Evolutionary conservation across 2,113 vertebrate genomes (phyloP), one percentile per base, ranked within the genome.

Genomic region (Python bivittatus): DNA sequence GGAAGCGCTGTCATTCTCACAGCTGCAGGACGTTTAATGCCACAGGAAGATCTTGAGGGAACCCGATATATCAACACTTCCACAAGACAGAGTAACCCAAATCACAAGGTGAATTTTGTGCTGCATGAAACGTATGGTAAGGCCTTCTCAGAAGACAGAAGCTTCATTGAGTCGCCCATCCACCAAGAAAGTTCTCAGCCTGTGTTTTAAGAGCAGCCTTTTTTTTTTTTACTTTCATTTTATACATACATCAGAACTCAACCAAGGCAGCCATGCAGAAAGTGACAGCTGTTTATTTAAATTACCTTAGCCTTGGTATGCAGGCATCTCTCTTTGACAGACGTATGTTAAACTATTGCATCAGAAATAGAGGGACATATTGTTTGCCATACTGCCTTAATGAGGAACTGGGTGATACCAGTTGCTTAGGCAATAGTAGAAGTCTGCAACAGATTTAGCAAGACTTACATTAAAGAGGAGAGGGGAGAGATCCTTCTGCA

Each of bases 251-350:
- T 97, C 96, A 97, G 96, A 97, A 94, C 95, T 97, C 96, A 97
- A 94, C 96, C 93, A 94, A 97, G 95, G 96, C 96, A 95, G 93
- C 93, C 93, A 92, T 95, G 95, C 95, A 96, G 95, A 93, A 97
- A 97, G 96, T 97, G 97, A 97, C 96, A 97, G 96, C 96, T 97
- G 97, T 96, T 97, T 97, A 96, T 97, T 97, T 97, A 96, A 97
- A 97, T 97, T 97, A 96, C 92, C 93, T 88, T n/a, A 95, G 91
- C 93, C 93, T 96, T 94, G 10, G 91, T 97, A 93, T 96, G 91
- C 96, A 95, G 95, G 89, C 93, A 57, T 96, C 95, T 96, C 93
- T 94, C 93, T 92, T 93, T 97, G 96, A 96, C 96, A 97, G 97
- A 97, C 97, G 95, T 97, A 96, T 97, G 97, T 93, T 97, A 95